phyloP scores from a whole-genome alignment of 2,113 vertebrate species.

The Albula glossodonta region DNA sequence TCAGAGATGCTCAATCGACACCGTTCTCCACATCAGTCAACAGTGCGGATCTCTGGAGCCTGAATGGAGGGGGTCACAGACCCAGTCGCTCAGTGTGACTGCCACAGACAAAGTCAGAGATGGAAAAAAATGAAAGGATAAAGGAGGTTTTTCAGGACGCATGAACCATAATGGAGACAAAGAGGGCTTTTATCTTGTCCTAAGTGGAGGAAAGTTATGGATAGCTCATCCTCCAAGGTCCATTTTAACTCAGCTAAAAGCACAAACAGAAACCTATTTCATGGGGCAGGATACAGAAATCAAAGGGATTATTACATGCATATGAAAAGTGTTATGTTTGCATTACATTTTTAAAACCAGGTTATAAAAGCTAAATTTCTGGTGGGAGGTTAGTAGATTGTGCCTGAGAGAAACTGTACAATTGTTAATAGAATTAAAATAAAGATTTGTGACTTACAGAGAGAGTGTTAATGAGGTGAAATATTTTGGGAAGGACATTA shows the following conservation, averaged over 20 bases:
- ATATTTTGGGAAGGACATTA: neutral
- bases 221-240: neutral
- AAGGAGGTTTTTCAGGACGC: neutral
- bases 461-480: neutral
- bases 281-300: too few relatives aligned
- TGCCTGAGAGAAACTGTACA: neutral
- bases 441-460: neutral
- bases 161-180: neutral
- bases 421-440: neutral
- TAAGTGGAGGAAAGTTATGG: neutral
- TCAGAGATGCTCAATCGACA: neutral
- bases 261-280: neutral
- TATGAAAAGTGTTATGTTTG: neutral
- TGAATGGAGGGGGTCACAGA: neutral
- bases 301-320: neutral
- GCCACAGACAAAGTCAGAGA: neutral
- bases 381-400: neutral
- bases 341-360: neutral
- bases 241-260: neutral
- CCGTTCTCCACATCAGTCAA: neutral
- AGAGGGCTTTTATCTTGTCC: neutral
- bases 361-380: neutral
- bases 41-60: neutral
- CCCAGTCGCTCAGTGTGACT: too few relatives aligned
- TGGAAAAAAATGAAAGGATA: neutral